Evolutionary conservation across 2,888 invertebrate genomes (phyloP), one percentile per base, ranked within the genome.

Genomic region (Cheilosia vulpina): DNA sequence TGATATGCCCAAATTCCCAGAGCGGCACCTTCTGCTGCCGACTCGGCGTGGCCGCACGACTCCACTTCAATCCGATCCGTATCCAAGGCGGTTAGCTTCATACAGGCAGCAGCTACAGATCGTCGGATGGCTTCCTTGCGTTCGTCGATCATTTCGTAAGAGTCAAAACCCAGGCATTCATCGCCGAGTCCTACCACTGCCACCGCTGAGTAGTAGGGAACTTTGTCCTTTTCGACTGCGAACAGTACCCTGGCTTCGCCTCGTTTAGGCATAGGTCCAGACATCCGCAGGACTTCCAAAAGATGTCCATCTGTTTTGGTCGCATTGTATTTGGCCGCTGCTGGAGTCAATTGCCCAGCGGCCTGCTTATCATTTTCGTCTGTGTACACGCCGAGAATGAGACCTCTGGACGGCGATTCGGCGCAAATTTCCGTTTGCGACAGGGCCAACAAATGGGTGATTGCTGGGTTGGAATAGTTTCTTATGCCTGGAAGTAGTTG

Each of bases 11-110:
- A 96, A 7, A 95, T 92, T 1, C 94, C 94, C 17, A 97, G 93
- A 3, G 93, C 93, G 0, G 96, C 94, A 1, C 96, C 97, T 91
- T 97, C 97, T 0, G 96, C 96, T 1, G 96, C 94, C 4, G 96
- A 96, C 90, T 96, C 96, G 0, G 96, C 95, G 13, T 95, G 96
- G 0, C 91, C 92, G 89, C 96, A 96, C 19, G 95, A 95, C 90
- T 97, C 97, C 0, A 97, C 93, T 79, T 94, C 93, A 43, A 97
- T 94, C 34, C 93, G 91, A 58, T 92, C 93, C 0, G 95, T 94
- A 50, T 92, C 91, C 17, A 95, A 90, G 1, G 91, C 89, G 52
- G 94, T 93, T 11, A 96, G 90, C 2, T 94, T 93, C 79, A 92
- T 92, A 21, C 94, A 93, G 0, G 95, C 96, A 2, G 93, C 93